Evolutionary conservation across 2,113 vertebrate genomes (phyloP).

Genomic region (Alexandromys fortis): DNA sequence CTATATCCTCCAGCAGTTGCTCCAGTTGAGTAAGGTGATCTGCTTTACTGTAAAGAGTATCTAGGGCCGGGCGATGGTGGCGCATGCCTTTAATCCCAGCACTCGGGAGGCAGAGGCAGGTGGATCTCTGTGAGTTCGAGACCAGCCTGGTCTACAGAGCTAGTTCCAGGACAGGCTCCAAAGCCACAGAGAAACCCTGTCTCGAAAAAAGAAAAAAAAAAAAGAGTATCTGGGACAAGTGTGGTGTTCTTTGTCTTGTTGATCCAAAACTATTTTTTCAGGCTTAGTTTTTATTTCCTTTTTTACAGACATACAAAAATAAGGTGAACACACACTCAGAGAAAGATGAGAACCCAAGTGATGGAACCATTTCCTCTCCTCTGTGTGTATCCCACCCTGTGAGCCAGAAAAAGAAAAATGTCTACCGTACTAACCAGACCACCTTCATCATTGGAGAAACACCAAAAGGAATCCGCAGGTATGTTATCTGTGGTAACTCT

Average conservation of each 20-base stretch:
- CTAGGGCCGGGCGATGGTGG: too few relatives aligned
- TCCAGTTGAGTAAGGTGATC: constrained; percentile 7
- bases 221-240: background rate
- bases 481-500: constrained; percentile 30
- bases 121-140: too few relatives aligned
- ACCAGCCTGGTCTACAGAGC: too few relatives aligned
- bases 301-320: constrained; percentile 76
- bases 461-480: constrained; percentile 90
- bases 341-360: constrained; percentile 36
- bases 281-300: constrained; percentile 50
- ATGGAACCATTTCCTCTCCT: background rate
- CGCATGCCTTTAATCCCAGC: too few relatives aligned
- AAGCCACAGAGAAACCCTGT: too few relatives aligned
- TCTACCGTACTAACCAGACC: constrained; percentile 81
- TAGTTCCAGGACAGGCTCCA: too few relatives aligned
- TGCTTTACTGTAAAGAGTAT: constrained; percentile 8
- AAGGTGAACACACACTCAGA: background rate
- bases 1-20: background rate
- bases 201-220: too few relatives aligned
- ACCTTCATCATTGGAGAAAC: constrained; percentile 92
- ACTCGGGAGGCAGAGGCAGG: too few relatives aligned
- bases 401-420: constrained; percentile 85
- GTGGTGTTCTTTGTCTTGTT: background rate
- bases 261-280: constrained; percentile 18
- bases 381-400: constrained; percentile 85